Evolutionary conservation across 1,140 invertebrate genomes (phyloP), one percentile per base, ranked within the genome.

Genomic region (Drosophila tsacasi): DNA sequence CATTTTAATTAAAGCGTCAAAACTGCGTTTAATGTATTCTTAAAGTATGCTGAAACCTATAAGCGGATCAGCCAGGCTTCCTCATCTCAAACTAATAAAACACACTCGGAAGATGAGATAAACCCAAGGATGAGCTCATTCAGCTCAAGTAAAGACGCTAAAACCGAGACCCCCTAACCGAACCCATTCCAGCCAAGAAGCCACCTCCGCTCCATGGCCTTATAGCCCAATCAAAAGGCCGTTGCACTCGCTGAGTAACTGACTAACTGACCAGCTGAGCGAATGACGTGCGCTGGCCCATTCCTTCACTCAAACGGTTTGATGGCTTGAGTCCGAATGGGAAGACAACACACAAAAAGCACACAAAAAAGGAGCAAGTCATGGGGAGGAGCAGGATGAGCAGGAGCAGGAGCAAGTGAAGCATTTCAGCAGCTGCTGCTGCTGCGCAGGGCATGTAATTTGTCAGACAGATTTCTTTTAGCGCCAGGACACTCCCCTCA

Each of bases 381-480:
- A 58, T 37, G 37, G 25, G 61, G 49, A 60, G 42, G 55, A 61
- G 62, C 54, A 49, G 49, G 30, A 42, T 46, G 58, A 63, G 64
- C 64, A 46, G 13, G 27, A 44, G 52, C 21, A 39, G 32, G 21
- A 37, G 62, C 47, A 63, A 61, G 37, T 49, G 44, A 40, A 76
- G 73, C 64, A 52, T 78, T 68, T 76, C 80, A 77, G 59, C 80
- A 83, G 65, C 73, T 84, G 84, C 66, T 79, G 65, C 73, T 84
- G 84, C 66, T 79, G 67, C 55, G 76, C 59, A 63, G 66, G 61
- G 69, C 85, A 69, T 90, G 75, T 84, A 90, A 90, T 84, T 90
- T 89, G 81, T 90, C 84, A 81, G 85, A 84, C 74, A 84, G 85
- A 89, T 89, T 90, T 81, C 85, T 76, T 81, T 78, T 63, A 74